Evolutionary conservation across 1,140 invertebrate genomes (phyloP), one percentile per base, ranked within the genome.

Genomic region (Cotesia typhae): DNA sequence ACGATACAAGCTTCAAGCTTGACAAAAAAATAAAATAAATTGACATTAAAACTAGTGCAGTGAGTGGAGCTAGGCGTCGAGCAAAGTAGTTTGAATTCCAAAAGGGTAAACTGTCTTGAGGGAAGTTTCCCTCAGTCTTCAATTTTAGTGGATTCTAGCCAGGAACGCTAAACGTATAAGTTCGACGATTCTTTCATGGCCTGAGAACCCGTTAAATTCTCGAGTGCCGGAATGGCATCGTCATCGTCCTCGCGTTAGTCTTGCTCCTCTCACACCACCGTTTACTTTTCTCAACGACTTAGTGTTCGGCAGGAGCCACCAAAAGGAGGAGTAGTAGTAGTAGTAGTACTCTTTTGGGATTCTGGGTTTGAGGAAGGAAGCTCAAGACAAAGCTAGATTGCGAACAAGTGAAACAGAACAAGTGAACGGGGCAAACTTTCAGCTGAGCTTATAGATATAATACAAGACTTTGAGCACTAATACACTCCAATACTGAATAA

Each of bases 171-270:
- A 28, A 28, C 28, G 38, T 75, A 60, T 57, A 79, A 79, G 73
- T 80, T 80, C 70, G 66, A 77, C 77, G 77, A 80, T 78, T 80
- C 75, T 82, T 83, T 82, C 70, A 78, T 79, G 74, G 70, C 60
- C 57, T 9, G 37, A 67, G 64, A 71, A 75, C 74, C 71, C 73
- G 75, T 81, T 79, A 76, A 79, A 81, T 79, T 81, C 75, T 73
- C 66, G 47, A 5, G 69, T 38, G 37, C 63, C 14, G 17, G 57
- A 60, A 5, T 55, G 63, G 60, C 55, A 60, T 41, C 74, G 74
- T 47, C 69, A 79, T 79, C 75, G 77, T 83, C 76, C 64, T 77
- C 79, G 78, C 80, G 78, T 83, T 83, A 83, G 77, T 74, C 70
- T 28, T 28, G 28, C 2, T 17, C 17, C 28, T 28, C 28, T 57